phyloP scores from a whole-genome alignment of 1,140 invertebrate species.

The Drosophila leontia region DNA sequence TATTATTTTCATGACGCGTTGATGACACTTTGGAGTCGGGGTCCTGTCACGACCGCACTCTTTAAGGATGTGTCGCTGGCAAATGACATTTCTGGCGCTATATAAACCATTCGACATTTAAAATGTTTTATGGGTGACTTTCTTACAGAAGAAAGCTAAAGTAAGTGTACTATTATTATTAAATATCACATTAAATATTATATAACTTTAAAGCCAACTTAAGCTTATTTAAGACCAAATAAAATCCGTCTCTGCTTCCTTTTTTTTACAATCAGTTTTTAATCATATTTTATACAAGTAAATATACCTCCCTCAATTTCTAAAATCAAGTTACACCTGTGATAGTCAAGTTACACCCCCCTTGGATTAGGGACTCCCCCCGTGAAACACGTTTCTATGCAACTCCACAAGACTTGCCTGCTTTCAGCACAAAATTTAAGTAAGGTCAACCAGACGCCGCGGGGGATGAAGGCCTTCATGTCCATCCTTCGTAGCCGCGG shows the following conservation, averaged over 20 bases:
- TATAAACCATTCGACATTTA: slow-evolving; percentile 7
- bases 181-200: background rate
- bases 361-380: background rate
- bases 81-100: background rate
- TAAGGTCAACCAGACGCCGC: background rate
- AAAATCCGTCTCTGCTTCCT: background rate
- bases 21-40: slow-evolving; percentile 63
- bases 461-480: slow-evolving; percentile 1
- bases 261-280: background rate
- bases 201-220: background rate
- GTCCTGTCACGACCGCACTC: slow-evolving; percentile 6
- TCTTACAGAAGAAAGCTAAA: background rate
- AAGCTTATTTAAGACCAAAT: background rate
- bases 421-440: slow-evolving; percentile 1
- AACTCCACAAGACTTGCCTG: background rate
- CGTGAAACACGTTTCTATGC: background rate
- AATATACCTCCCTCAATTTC: background rate
- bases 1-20: slow-evolving; percentile 79
- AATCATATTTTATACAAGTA: background rate
- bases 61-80: slow-evolving; percentile 16
- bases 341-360: background rate
- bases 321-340: background rate
- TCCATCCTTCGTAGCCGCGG: slow-evolving; percentile 1
- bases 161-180: background rate
- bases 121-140: background rate